These are phyloP conservation scores for Tholera decimalis DNA, from an alignment of 2,888 invertebrate genomes.

Conservation along the genomic window DNA sequence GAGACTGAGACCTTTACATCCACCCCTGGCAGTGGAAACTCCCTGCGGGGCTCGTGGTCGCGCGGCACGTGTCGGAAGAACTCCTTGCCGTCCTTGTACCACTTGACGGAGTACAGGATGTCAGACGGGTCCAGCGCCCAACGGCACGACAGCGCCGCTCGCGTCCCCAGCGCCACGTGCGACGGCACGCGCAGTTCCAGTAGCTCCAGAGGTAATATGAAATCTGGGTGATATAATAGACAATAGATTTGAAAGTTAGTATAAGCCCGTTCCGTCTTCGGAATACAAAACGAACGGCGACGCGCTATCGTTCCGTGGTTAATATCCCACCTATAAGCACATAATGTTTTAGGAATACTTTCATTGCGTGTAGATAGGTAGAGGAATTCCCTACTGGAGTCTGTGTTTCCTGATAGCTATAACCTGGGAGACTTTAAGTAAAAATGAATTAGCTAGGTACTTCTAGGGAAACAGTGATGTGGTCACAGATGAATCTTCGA, in stretches of 20 bases:
- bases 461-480: too few relatives aligned
- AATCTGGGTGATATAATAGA: slow-evolving; percentile 17
- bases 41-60: slow-evolving; percentile 95
- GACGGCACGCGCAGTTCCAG: slow-evolving; percentile 95
- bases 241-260: not conserved
- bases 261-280: too few relatives aligned
- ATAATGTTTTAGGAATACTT: too few relatives aligned
- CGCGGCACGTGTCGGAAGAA: slow-evolving; percentile 97
- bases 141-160: slow-evolving; percentile 95
- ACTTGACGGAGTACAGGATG: slow-evolving; percentile 96
- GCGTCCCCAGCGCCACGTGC: slow-evolving; percentile 95
- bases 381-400: too few relatives aligned
- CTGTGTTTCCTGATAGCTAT: too few relatives aligned
- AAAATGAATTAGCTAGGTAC: too few relatives aligned
- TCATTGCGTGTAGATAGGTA: too few relatives aligned
- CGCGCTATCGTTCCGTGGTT: too few relatives aligned
- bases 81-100: slow-evolving; percentile 98
- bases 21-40: slow-evolving; percentile 95
- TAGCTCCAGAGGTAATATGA: slow-evolving; percentile 90
- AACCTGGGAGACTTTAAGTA: too few relatives aligned
- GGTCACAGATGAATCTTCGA: too few relatives aligned
- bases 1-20: slow-evolving; percentile 93
- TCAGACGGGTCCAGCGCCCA: slow-evolving; percentile 95
- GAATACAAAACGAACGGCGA: too few relatives aligned
- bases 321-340: too few relatives aligned